Conservation (phyloP, 2,888 invertebrate species). For the Erebia epiphron region DNA sequence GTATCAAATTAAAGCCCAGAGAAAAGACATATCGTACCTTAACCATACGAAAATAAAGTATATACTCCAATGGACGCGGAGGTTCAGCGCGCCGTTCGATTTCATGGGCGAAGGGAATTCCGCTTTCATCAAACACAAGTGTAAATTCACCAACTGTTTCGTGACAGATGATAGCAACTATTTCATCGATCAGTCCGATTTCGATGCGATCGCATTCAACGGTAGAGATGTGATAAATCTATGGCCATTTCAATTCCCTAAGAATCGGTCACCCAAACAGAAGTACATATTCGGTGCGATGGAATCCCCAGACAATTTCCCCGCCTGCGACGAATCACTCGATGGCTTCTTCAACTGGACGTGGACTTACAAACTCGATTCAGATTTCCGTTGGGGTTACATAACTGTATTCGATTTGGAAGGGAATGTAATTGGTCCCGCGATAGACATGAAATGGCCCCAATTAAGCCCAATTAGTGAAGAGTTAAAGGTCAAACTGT, state of each 20-base stretch:
- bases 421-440: conserved; percentile 42
- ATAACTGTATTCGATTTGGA: conserved; percentile 43
- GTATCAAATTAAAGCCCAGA: conserved; percentile 28
- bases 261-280: conserved; percentile 50
- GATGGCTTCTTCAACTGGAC: conserved; percentile 52
- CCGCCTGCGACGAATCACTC: conserved; percentile 47
- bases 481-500: conserved; percentile 40
- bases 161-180: conserved; percentile 40
- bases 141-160: conserved; percentile 44
- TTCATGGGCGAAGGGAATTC: conserved; percentile 39
- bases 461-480: conserved; percentile 41
- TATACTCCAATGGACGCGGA: conserved; percentile 41
- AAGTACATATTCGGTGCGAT: conserved; percentile 61
- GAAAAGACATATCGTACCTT: conserved; percentile 35
- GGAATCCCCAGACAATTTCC: conserved; percentile 59
- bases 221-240: conserved; percentile 39
- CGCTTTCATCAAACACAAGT: conserved; percentile 40
- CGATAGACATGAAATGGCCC: conserved; percentile 42
- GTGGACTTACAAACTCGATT: conserved; percentile 49
- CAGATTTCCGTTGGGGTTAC: conserved; percentile 47
- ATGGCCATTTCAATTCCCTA: conserved; percentile 37
- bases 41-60: conserved; percentile 37
- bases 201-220: conserved; percentile 43
- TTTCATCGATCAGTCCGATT: conserved; percentile 33
- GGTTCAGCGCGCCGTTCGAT: conserved; percentile 39